These are phyloP conservation scores for Muscicapa comitata DNA, from an alignment of 2,797 vertebrate species.

Conservation along the genomic window DNA sequence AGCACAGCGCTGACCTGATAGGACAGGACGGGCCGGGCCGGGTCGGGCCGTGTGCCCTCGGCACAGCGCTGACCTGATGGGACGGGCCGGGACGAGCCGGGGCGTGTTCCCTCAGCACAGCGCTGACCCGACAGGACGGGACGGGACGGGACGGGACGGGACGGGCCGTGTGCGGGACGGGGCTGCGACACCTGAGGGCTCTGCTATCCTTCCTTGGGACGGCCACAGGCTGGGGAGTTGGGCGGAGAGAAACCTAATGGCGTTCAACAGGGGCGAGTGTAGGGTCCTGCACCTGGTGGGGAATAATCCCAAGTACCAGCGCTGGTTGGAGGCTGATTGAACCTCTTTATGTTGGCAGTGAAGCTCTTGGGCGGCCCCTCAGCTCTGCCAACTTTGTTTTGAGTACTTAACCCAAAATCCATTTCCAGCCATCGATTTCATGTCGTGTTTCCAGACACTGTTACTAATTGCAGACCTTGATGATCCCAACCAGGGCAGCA, in stretches of 20 bases:
- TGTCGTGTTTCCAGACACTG: neutral
- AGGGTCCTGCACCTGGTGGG: neutral
- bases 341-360: neutral
- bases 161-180: accelerated
- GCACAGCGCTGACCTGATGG: too few species aligned
- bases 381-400: neutral
- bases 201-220: accelerated
- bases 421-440: neutral
- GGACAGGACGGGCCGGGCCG: too few species aligned
- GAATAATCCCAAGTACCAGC: neutral
- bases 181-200: accelerated
- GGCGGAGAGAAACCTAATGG: accelerated
- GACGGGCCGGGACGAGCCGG: too few species aligned
- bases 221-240: accelerated
- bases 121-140: too few species aligned
- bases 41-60: too few species aligned
- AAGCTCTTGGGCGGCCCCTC: neutral
- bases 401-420: neutral
- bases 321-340: accelerated
- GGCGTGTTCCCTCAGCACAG: too few species aligned
- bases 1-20: too few species aligned
- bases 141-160: neutral
- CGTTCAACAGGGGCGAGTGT: accelerated
- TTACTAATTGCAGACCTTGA: neutral
- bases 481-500: neutral